Conservation (phyloP, 2,888 invertebrate genomes). For the Pammene aurita region DNA sequence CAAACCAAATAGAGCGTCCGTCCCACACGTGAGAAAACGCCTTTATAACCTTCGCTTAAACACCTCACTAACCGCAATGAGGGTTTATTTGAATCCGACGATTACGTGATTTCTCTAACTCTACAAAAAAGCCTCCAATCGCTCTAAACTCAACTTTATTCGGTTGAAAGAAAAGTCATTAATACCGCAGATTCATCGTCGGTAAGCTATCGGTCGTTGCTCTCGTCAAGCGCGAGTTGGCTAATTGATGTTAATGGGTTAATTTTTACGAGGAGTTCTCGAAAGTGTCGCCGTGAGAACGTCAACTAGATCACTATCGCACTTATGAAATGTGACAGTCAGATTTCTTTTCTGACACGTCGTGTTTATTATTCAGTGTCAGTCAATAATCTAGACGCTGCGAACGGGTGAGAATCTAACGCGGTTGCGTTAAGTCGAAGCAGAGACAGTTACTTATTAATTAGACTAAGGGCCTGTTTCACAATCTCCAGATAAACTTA, state of each 20-base stretch:
- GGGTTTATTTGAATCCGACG: slow-evolving; percentile 29
- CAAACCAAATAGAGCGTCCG: slow-evolving; percentile 13
- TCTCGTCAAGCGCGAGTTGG: slow-evolving; percentile 44
- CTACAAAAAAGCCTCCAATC: background rate
- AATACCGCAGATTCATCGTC: background rate
- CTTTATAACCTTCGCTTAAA: slow-evolving; percentile 27
- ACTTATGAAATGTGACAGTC: slow-evolving; percentile 40
- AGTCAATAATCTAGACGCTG: slow-evolving; percentile 34
- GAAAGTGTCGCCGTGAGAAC: slow-evolving; percentile 42
- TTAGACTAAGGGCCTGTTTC: too few relatives aligned
- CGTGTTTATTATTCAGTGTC: slow-evolving; percentile 31
- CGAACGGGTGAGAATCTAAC: slow-evolving; percentile 6
- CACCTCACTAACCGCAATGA: slow-evolving; percentile 13
- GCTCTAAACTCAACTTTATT: slow-evolving; percentile 15
- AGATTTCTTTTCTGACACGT: slow-evolving; percentile 40
- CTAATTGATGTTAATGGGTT: slow-evolving; percentile 74
- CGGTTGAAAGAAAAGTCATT: background rate
- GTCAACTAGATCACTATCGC: slow-evolving; percentile 39
- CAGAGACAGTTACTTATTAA: background rate
- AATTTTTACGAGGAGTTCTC: slow-evolving; percentile 61
- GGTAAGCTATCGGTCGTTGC: slow-evolving; percentile 50
- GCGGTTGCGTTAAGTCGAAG: background rate
- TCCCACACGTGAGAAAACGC: background rate
- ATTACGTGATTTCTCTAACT: slow-evolving; percentile 37
- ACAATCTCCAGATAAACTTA: too few relatives aligned